Conservation (phyloP, 2,113 vertebrate species). For the Mustela lutreola region DNA sequence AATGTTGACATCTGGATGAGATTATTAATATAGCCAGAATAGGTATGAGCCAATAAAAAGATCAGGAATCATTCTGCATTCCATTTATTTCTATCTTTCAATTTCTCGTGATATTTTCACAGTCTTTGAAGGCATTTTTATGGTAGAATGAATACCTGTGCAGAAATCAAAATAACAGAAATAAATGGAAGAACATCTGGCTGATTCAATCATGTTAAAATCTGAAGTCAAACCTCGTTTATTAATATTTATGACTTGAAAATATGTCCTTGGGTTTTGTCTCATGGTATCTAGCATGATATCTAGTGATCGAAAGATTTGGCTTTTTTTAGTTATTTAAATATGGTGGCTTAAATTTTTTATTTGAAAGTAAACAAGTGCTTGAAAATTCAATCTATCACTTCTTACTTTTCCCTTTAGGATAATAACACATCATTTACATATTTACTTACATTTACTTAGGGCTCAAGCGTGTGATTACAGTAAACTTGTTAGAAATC, state of each 20-base stretch:
- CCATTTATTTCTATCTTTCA: slow-evolving; percentile 52
- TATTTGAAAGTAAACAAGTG: slow-evolving; percentile 55
- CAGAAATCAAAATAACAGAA: slow-evolving; percentile 67
- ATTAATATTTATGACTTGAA: slow-evolving; percentile 78
- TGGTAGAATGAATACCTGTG: slow-evolving; percentile 53
- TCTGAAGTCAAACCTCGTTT: slow-evolving; percentile 57
- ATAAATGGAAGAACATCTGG: slow-evolving; percentile 62
- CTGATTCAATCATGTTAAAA: slow-evolving; percentile 64
- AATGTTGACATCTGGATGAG: not conserved
- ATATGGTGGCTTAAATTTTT: slow-evolving; percentile 45
- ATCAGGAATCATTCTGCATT: not conserved
- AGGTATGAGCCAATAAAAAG: not conserved
- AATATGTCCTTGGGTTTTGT: slow-evolving; percentile 66
- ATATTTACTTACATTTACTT: slow-evolving; percentile 8
- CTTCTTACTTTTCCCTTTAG: slow-evolving; percentile 32
- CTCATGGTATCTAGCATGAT: slow-evolving; percentile 19
- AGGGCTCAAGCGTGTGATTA: not conserved
- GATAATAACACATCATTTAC: not conserved
- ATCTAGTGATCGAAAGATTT: slow-evolving; percentile 50
- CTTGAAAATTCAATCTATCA: slow-evolving; percentile 56
- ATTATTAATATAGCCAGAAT: not conserved
- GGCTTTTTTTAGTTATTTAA: slow-evolving; percentile 52
- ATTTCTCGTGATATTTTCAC: slow-evolving; percentile 42
- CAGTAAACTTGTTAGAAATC: slow-evolving; percentile 16
- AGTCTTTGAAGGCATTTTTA: slow-evolving; percentile 63